A percentile compares a stretch with the other conserved stretches of the same genome.
phyloP scores from a whole-genome alignment of 2,113 vertebrate genomes.

The Piprites chloris region DNA sequence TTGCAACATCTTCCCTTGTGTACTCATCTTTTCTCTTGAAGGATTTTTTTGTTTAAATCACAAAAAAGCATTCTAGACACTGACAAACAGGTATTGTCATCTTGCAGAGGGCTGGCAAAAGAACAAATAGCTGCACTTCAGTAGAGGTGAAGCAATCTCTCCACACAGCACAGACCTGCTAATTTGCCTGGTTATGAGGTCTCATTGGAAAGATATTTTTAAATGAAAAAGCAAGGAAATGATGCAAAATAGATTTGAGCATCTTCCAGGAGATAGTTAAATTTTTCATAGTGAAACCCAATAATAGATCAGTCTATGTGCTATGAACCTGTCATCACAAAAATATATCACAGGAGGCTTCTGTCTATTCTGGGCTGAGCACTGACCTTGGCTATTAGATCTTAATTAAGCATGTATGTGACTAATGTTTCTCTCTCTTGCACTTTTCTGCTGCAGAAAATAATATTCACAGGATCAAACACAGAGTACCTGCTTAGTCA shows the following conservation, averaged over 20 bases:
- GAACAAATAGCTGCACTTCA: not conserved
- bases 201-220: slow-evolving; percentile 36
- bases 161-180: not conserved
- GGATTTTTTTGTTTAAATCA: slow-evolving; percentile 5
- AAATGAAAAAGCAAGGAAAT: slow-evolving; percentile 36
- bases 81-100: slow-evolving; percentile 13
- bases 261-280: slow-evolving; percentile 17
- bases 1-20: not conserved
- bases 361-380: slow-evolving; percentile 16
- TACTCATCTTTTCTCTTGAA: not conserved
- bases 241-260: slow-evolving; percentile 19
- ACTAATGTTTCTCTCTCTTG: not conserved
- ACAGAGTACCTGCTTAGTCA: not conserved
- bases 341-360: slow-evolving; percentile 13
- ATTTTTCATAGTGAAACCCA: slow-evolving; percentile 13
- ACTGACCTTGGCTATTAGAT: slow-evolving; percentile 46
- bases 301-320: slow-evolving; percentile 30
- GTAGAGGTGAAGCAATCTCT: slow-evolving; percentile 1
- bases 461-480: not conserved
- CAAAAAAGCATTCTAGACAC: not conserved
- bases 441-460: slow-evolving; percentile 17
- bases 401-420: slow-evolving; percentile 28
- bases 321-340: slow-evolving; percentile 8
- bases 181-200: slow-evolving; percentile 22
- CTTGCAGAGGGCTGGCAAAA: not conserved